phyloP scores from a whole-genome alignment of 2,888 invertebrate species.

The Meghimatium bilineatum region DNA sequence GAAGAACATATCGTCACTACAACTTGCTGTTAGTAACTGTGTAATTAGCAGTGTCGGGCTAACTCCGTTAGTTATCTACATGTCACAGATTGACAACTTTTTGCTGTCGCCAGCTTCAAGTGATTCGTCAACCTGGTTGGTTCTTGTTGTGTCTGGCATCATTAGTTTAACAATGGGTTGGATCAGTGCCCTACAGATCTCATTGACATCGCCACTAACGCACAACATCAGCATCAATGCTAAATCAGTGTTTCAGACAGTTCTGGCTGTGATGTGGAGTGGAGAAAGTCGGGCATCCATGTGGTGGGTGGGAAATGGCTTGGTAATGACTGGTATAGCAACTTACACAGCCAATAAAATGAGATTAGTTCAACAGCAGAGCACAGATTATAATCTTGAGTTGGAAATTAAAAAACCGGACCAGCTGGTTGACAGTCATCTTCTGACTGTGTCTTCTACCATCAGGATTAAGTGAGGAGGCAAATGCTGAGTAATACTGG shows the following conservation, averaged over 20 bases:
- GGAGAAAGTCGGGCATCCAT: conserved; percentile 68
- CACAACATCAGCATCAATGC: conserved; percentile 76
- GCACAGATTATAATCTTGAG: not conserved
- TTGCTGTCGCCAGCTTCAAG: conserved; percentile 53
- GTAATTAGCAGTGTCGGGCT: conserved; percentile 71
- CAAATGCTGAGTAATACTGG: not conserved
- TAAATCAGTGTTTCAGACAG: conserved; percentile 75
- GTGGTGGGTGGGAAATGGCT: conserved; percentile 76
- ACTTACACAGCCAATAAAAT: conserved; percentile 67
- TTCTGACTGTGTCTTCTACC: not conserved
- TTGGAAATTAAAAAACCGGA: conserved; percentile 11
- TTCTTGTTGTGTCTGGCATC: conserved; percentile 68
- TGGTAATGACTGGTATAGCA: conserved; percentile 73
- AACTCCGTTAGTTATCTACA: conserved; percentile 68
- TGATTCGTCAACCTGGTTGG: conserved; percentile 64
- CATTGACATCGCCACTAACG: conserved; percentile 75
- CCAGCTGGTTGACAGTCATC: not conserved
- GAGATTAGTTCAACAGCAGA: not conserved
- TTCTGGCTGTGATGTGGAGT: conserved; percentile 73
- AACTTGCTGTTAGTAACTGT: conserved; percentile 72
- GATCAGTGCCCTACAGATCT: conserved; percentile 75
- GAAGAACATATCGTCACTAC: conserved; percentile 68
- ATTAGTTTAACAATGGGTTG: conserved; percentile 73
- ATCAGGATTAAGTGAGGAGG: not conserved
- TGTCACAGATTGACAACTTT: conserved; percentile 69